These are phyloP conservation scores for Limnodromus scolopaceus DNA, from an alignment of 2,797 vertebrate species.

Conservation along the genomic window DNA sequence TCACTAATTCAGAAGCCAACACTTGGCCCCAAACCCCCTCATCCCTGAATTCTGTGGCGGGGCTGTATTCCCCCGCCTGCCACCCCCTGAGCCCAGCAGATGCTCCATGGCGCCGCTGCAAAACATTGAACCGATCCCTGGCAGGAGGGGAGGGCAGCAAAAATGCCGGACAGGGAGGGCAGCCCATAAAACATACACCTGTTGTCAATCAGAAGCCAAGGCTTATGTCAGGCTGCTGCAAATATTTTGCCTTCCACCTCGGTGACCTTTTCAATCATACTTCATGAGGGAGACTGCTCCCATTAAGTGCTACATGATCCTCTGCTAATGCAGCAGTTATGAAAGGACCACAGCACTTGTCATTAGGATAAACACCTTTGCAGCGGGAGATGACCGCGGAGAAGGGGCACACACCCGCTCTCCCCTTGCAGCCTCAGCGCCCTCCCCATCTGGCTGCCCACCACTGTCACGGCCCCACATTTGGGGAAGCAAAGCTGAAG, in stretches of 20 bases:
- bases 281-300: constrained; percentile 25
- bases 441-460: background rate
- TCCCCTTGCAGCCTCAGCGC: background rate
- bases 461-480: background rate
- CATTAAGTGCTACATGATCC: constrained; percentile 72
- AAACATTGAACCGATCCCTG: background rate
- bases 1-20: background rate
- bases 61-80: background rate
- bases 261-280: constrained; percentile 55
- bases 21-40: background rate
- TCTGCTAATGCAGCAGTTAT: constrained; percentile 76
- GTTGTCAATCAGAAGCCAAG: constrained; percentile 54
- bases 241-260: constrained; percentile 58
- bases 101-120: background rate
- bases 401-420: background rate
- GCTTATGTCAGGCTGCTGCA: constrained; percentile 64
- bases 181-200: constrained; percentile 50
- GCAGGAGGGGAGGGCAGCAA: background rate
- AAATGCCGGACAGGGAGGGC: background rate
- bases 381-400: background rate
- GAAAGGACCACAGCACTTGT: constrained; percentile 63
- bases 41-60: background rate
- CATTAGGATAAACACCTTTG: constrained; percentile 71
- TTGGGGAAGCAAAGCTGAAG: background rate
- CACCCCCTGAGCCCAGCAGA: background rate